Base-by-base conservation (phyloP, 2,113 vertebrate species). In the Nothoprocta pentlandii region DNA sequence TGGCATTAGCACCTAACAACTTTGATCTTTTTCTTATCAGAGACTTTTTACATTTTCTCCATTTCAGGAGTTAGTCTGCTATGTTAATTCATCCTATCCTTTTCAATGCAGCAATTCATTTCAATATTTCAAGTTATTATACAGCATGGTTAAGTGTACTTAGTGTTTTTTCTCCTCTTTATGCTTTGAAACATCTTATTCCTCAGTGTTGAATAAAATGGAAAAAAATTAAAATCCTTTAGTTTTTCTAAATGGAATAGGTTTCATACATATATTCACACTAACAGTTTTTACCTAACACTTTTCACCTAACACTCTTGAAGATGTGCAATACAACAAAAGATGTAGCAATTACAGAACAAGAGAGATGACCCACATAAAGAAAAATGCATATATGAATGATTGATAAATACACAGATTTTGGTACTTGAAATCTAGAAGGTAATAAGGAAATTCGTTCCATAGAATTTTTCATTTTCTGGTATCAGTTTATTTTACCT, bases 91-190 rank as follows among this genome's bases (percentile, higher is more conserved):
- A 87, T 22, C 26, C 28, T 63, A 26, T 62, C 84, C 39, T 36
- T 77, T 92, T 51, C 83, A 94, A 78, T 76, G 75, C 92, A 83
- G 23, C 32, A n/a, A 67, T 89, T 87, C 8, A 21, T 94, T 94
- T 89, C 86, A 89, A 68, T 81, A 89, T 46, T 94, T 11, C n/a
- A n/a, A 39, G 61, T 49, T 84, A 59, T 89, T 84, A 39, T 46
- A 56, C 56, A 58, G 39, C 25, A 34, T 41, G 32, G 63, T 75
- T 70, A 83, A 70, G 26, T 49, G 58, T 44, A 36, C 64, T 77
- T 30, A 44, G 26, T 53, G 28, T 78, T 89, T 77, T 71, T 23
- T 64, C 30, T 49, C 30, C 41, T 91, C 34, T 9, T 30, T 77
- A 26, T 53, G n/a, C 67, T 66, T 34, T 16, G 39, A 69, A 93